Evolutionary conservation across 2,113 vertebrate species (phyloP).

Genomic region (Zosterops borbonicus): DNA sequence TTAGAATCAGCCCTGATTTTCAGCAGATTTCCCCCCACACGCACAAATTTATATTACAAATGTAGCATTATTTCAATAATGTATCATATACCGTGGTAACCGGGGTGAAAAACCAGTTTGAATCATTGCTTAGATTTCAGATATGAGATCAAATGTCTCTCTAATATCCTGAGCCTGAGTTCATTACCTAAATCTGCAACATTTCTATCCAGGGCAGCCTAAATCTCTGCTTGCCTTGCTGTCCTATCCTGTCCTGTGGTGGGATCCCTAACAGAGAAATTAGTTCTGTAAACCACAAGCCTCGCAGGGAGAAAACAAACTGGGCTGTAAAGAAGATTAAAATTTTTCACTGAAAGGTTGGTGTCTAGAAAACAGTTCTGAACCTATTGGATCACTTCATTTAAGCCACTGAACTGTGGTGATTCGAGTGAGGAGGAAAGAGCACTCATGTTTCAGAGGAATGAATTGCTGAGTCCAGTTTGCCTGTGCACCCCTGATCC

Average conservation of each 20-base stretch:
- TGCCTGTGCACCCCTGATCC: neutral
- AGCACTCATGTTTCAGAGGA: neutral
- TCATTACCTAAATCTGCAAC: neutral
- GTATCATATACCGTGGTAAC: neutral
- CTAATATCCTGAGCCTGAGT: neutral
- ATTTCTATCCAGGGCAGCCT: neutral
- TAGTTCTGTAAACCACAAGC: neutral
- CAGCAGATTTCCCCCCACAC: accelerated
- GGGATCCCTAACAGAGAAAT: neutral
- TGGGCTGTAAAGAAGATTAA: neutral
- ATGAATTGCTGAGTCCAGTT: neutral
- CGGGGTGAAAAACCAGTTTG: neutral
- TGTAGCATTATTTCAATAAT: neutral
- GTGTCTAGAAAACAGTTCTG: neutral
- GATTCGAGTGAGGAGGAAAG: neutral
- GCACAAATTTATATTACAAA: neutral
- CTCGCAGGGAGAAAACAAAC: conserved; percentile 16
- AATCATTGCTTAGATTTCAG: neutral
- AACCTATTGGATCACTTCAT: conserved; percentile 2
- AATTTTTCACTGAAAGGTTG: neutral
- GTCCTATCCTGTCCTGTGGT: neutral
- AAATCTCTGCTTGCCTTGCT: neutral
- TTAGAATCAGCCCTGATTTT: neutral
- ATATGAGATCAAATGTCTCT: neutral
- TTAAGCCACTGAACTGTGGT: neutral